A percentile compares a stretch with the other conserved stretches of the same genome.
Evolutionary conservation across 2,888 invertebrate genomes (phyloP).

Genomic region (Anoplius nigerrimus): DNA sequence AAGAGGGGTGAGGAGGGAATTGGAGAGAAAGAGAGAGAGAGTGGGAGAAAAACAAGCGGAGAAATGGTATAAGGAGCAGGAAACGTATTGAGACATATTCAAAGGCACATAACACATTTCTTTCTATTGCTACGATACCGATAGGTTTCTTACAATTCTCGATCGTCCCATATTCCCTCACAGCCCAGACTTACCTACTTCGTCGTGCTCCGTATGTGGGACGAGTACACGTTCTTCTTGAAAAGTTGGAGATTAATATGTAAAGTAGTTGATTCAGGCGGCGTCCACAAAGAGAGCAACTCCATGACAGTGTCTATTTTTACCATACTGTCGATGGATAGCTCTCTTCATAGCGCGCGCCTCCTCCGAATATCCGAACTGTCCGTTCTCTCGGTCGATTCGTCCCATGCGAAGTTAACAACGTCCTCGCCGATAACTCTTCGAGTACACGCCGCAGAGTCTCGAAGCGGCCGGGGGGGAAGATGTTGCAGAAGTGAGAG

Average conservation of each 20-base stretch:
- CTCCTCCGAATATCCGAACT: not conserved
- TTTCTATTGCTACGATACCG: not conserved
- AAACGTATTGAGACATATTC: not conserved
- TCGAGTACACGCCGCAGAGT: too few species aligned
- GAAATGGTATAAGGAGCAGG: not conserved
- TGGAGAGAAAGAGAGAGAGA: not conserved
- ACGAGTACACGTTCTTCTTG: not conserved
- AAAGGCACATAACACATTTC: not conserved
- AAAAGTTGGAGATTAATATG: conserved; percentile 3
- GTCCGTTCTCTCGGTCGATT: too few species aligned
- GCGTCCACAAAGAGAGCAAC: conserved; percentile 99
- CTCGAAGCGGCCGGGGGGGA: too few species aligned
- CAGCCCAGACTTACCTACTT: too few species aligned
- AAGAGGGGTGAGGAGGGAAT: too few species aligned
- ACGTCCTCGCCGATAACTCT: too few species aligned
- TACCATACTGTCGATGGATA: conserved; percentile 99
- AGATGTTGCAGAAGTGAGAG: too few species aligned
- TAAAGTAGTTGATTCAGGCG: conserved; percentile 78
- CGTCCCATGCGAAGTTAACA: too few species aligned
- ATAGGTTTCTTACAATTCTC: too few species aligned
- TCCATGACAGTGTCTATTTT: conserved; percentile 97
- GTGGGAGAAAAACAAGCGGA: not conserved
- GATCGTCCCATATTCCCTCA: too few species aligned
- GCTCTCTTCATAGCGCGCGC: conserved; percentile 92
- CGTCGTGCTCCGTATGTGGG: too few species aligned